Evolutionary conservation across 2,797 vertebrate genomes (phyloP).

Genomic region (Odontamblyopus lacepedii): DNA sequence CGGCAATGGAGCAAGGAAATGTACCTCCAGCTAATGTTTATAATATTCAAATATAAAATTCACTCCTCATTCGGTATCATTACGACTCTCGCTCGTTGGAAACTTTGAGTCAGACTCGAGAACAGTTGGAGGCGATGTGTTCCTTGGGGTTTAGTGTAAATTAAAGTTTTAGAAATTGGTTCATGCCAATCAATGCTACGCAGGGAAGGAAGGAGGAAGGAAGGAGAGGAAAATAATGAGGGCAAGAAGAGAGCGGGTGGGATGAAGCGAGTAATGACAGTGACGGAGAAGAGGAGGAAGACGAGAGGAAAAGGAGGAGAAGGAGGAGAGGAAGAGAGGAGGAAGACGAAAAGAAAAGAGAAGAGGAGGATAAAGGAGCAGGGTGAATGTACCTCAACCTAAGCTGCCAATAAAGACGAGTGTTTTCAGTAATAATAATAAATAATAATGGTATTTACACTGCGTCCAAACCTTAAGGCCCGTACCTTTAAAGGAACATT

Average conservation of each 20-base stretch:
- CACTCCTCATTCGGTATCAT: slow-evolving; percentile 63
- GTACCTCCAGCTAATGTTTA: slow-evolving; percentile 76
- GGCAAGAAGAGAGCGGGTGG: slow-evolving; percentile 71
- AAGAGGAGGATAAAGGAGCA: too few species aligned
- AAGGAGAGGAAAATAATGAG: slow-evolving; percentile 73
- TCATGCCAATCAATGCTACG: slow-evolving; percentile 69
- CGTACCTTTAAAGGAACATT: too few species aligned
- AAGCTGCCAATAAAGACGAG: slow-evolving; percentile 55
- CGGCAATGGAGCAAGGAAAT: slow-evolving; percentile 57
- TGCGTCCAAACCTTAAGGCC: too few species aligned
- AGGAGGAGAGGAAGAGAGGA: slow-evolving; percentile 33
- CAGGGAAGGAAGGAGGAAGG: slow-evolving; percentile 33
- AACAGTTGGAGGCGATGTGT: slow-evolving; percentile 71
- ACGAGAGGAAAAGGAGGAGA: too few species aligned
- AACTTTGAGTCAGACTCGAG: slow-evolving; percentile 65
- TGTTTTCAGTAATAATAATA: slow-evolving; percentile 17
- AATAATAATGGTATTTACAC: too few species aligned
- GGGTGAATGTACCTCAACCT: slow-evolving; percentile 44
- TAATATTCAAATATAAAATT: slow-evolving; percentile 71
- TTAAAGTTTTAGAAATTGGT: slow-evolving; percentile 77
- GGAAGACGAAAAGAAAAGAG: too few species aligned
- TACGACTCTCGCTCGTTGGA: slow-evolving; percentile 61
- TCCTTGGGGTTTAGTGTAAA: slow-evolving; percentile 73
- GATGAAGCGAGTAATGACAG: slow-evolving; percentile 71
- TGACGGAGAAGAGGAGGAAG: slow-evolving; percentile 60